Evolutionary conservation across 2,797 vertebrate genomes (phyloP).

Genomic region (Galaxias olidus): DNA sequence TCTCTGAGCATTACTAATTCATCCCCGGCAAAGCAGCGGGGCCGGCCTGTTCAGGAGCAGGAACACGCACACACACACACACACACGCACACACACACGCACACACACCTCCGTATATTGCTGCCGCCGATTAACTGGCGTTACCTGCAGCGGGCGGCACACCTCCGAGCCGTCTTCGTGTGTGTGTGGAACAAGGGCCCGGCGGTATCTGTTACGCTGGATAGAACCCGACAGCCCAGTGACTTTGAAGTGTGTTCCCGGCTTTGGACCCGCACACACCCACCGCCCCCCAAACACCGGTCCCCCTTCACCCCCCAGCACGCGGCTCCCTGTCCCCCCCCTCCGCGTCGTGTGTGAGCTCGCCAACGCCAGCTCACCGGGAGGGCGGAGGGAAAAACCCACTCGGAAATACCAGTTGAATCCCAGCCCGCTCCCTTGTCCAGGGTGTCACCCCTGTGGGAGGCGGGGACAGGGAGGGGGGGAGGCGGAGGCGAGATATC

Average conservation of each 20-base stretch:
- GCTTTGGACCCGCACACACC: too few species aligned
- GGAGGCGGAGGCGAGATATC: not conserved
- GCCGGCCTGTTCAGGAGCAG: slow-evolving; percentile 30
- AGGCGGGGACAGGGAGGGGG: not conserved
- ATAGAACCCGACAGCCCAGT: too few species aligned
- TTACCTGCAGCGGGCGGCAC: slow-evolving; percentile 6
- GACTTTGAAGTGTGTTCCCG: too few species aligned
- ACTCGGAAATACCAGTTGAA: too few species aligned
- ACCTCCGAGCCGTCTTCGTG: not conserved
- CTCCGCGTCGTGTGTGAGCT: too few species aligned
- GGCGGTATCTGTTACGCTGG: too few species aligned
- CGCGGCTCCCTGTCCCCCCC: too few species aligned
- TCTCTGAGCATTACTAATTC: slow-evolving; percentile 80
- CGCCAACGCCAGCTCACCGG: too few species aligned
- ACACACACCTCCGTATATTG: slow-evolving; percentile 17
- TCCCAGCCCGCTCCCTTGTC: not conserved
- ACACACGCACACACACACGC: slow-evolving; percentile 1
- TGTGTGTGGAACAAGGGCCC: too few species aligned
- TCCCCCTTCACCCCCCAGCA: too few species aligned
- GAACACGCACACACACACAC: not conserved
- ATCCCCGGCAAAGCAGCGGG: slow-evolving; percentile 54
- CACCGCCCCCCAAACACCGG: too few species aligned
- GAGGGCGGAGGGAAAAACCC: too few species aligned
- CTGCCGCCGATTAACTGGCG: slow-evolving; percentile 37
- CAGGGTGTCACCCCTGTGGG: not conserved